These are phyloP conservation scores for Drepanosiphum platanoidis DNA, from an alignment of 2,888 invertebrate genomes.

Conservation along the genomic window DNA sequence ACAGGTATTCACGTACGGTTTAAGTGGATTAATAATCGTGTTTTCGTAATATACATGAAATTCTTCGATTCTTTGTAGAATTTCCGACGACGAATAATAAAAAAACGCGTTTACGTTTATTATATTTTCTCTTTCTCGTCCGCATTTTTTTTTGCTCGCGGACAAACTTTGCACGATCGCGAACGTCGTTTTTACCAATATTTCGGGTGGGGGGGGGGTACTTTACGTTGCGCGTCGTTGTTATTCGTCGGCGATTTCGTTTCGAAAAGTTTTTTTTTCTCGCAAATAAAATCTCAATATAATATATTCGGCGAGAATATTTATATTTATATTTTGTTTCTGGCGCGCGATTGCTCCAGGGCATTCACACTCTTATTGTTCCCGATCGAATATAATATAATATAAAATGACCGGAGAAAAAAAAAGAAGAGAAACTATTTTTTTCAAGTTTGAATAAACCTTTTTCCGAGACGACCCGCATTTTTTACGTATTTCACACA, in stretches of 20 bases:
- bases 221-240: background rate
- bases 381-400: background rate
- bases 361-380: slow-evolving; percentile 9
- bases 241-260: too few species aligned
- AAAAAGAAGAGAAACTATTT: background rate
- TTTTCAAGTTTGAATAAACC: slow-evolving; percentile 43
- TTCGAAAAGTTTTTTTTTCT: slow-evolving; percentile 5
- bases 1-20: background rate
- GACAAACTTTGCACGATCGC: slow-evolving; percentile 17
- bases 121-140: background rate
- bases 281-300: slow-evolving; percentile 35
- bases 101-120: background rate
- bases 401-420: background rate
- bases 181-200: background rate
- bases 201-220: too few species aligned
- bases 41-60: background rate
- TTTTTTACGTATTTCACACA: slow-evolving; percentile 37
- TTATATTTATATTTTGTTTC: slow-evolving; percentile 29
- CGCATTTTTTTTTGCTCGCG: background rate
- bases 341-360: background rate
- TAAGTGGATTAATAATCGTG: background rate
- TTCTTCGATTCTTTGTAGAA: background rate
- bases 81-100: background rate
- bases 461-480: slow-evolving; percentile 6
- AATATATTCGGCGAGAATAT: background rate